Evolutionary conservation across 1,140 invertebrate genomes (phyloP), one percentile per base, ranked within the genome.

Genomic region (Orchesella cincta): DNA sequence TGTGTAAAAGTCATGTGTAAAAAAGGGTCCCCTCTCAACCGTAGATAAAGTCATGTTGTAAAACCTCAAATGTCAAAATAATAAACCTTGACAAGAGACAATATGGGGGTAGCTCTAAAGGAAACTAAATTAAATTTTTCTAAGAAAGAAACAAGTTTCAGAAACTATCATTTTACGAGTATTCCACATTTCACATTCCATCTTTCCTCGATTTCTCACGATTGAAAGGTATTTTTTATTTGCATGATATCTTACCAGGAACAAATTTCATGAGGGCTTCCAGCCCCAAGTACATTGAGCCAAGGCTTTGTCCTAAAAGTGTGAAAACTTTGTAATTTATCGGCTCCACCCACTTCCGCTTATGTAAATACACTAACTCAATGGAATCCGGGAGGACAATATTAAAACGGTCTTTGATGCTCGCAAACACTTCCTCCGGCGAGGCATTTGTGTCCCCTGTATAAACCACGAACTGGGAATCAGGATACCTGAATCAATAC

Each of bases 251-350:
- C 35, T 71, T 83, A 91, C 91, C 91, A 85, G 93, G 93, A 83
- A 92, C 90, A 54, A 91, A 87, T 81, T 88, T 89, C 78, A 90
- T 88, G n/a, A 98, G 84, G 0, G 97, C 97, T 87, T 99, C 97
- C 79, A 94, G 87, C 0, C 92, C 96, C 35, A 99, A 84, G 31
- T 92, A 85, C 78, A 98, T 87, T 0, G 96, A 98, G 0, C 95
- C 97, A 5, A 99, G 83, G 85, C 94, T 96, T 87, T 99, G 98
- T 12, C 94, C 90, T n/a, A 99, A 84, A 39, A 99, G 85, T 0
- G 98, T 99, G 82, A 98, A 97, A 82, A 92, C 90, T 39, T 85
- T 83, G 87, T 98, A 99, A 76, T 89, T 91, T 0, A 87, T 84
- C 1, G 93, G 91, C 85, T 98, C 96, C 1, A 99, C 89, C 86